Evolutionary conservation across 1,140 invertebrate species (phyloP).

Genomic region (Penaeus indicus): DNA sequence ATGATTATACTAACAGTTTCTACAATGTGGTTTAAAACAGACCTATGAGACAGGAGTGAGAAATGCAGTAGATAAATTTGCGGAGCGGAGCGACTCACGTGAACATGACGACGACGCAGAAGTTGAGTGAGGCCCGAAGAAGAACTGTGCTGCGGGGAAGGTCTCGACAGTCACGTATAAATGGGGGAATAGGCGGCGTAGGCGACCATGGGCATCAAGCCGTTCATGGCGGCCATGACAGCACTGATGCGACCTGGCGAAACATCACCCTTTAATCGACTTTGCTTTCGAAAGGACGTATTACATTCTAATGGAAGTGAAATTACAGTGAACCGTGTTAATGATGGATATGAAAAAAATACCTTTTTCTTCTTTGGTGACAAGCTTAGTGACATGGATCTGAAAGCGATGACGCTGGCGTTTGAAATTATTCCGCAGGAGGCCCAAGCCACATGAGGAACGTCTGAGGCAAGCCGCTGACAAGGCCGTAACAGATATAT

Average conservation of each 20-base stretch:
- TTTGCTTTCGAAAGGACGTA: background rate
- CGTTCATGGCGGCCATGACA: conserved; percentile 52
- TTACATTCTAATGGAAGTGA: background rate
- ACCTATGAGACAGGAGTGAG: too few relatives aligned
- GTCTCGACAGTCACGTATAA: conserved; percentile 46
- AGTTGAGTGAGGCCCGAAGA: conserved; percentile 51
- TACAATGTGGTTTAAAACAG: too few relatives aligned
- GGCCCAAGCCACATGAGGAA: conserved; percentile 60
- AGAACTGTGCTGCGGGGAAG: conserved; percentile 55
- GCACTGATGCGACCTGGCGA: conserved; percentile 44
- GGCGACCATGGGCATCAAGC: conserved; percentile 57
- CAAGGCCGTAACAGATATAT: conserved; percentile 57
- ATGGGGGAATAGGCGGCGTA: conserved; percentile 54
- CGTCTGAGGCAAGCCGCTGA: conserved; percentile 32
- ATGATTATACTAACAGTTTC: too few relatives aligned
- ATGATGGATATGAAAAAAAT: background rate
- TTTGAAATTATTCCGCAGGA: conserved; percentile 57
- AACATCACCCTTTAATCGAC: background rate
- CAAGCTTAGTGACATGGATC: conserved; percentile 62
- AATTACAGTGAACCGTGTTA: background rate
- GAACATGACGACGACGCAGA: conserved; percentile 42
- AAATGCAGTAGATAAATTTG: too few relatives aligned
- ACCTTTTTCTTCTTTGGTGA: conserved; percentile 58
- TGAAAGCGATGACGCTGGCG: conserved; percentile 62
- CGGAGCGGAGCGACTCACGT: conserved; percentile 26